Evolutionary conservation across 2,797 vertebrate species (phyloP).

Genomic region (Adelosebastes latens): DNA sequence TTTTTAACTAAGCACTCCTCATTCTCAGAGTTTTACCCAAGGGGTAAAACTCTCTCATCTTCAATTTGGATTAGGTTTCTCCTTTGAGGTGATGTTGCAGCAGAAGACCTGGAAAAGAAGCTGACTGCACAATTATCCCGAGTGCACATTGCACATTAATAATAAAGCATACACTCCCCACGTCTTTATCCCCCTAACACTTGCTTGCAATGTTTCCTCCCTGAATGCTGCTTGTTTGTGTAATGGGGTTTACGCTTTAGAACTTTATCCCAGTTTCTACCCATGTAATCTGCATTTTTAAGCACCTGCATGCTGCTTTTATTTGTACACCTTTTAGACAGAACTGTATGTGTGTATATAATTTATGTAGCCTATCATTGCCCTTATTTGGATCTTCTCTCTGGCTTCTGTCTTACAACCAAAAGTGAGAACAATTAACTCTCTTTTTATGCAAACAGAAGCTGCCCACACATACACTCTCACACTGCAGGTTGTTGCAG

Average conservation of each 20-base stretch:
- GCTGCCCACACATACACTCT: conserved; percentile 21
- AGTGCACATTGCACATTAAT: conserved; percentile 68
- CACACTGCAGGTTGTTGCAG: conserved; percentile 39
- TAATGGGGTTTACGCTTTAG: neutral
- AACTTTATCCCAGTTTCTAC: neutral
- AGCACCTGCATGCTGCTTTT: neutral
- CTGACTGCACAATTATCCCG: conserved; percentile 70
- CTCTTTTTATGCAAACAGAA: neutral
- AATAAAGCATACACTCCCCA: conserved; percentile 58
- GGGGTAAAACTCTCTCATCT: conserved; percentile 58
- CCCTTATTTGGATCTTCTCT: neutral
- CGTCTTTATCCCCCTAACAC: conserved; percentile 34
- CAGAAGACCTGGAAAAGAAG: conserved; percentile 58
- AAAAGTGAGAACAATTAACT: neutral
- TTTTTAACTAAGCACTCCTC: conserved; percentile 41
- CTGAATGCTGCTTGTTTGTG: conserved; percentile 24
- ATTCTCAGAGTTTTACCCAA: conserved; percentile 39
- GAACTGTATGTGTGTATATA: neutral
- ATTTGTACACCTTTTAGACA: neutral
- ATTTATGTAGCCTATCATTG: neutral
- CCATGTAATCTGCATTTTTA: conserved; percentile 7
- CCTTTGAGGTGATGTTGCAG: conserved; percentile 56
- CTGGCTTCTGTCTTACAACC: neutral
- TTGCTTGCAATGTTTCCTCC: conserved; percentile 16
- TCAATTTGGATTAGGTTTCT: conserved; percentile 53